Conservation (phyloP, 30 jellyfish, hydroid and myxozoan species). For the Hydractinia echinata region DNA sequence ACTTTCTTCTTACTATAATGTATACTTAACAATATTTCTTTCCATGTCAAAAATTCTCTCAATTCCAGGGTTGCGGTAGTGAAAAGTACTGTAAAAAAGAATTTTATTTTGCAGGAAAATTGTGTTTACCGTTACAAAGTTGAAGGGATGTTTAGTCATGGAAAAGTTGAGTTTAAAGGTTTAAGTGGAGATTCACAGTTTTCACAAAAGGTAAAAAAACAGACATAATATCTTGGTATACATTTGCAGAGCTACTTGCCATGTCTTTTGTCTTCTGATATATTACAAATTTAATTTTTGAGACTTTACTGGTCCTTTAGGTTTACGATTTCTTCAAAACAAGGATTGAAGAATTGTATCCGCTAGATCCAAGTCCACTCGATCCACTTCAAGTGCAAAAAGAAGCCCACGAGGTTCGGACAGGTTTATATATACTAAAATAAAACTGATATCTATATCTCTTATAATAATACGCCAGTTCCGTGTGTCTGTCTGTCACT, state of each 20-base stretch:
- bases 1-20: not conserved
- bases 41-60: not conserved
- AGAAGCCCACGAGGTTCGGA: conserved; percentile 69
- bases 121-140: conserved; percentile 44
- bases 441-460: no score
- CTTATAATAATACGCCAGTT: no score
- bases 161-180: conserved; percentile 57
- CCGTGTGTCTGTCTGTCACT: no score
- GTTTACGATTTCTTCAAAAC: conserved; percentile 51
- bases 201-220: not conserved
- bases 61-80: no score
- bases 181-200: conserved; percentile 53
- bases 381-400: conserved; percentile 58
- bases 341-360: conserved; percentile 44
- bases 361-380: conserved; percentile 59
- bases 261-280: not conserved
- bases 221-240: not conserved
- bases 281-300: not conserved
- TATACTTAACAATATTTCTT: not conserved
- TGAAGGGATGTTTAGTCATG: conserved; percentile 35
- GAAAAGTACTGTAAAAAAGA: not conserved
- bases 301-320: conserved; percentile 23
- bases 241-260: not conserved
- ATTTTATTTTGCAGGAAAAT: conserved; percentile 47
- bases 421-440: not conserved